Base-by-base conservation (phyloP, 2,888 invertebrate genomes). In the Trilocha varians region DNA sequence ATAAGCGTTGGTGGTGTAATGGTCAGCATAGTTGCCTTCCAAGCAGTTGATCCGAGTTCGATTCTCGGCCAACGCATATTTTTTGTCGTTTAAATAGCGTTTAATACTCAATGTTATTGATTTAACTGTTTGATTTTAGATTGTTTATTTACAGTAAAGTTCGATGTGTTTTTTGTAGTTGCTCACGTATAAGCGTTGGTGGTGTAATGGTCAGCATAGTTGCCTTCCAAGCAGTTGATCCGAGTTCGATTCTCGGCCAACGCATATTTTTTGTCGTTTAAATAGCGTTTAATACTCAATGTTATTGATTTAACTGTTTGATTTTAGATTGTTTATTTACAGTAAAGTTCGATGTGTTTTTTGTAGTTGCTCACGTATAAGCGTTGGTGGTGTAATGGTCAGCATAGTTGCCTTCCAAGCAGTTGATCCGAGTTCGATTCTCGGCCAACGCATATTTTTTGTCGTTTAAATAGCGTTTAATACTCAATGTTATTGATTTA, bases 401-500 rank as follows among this genome's bases (percentile, higher is more conserved):
- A 86, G 87, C 86, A 87, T 87, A 87, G 86, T 87, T 87, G 86
- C 85, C 86, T 87, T 87, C 86, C 87, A 87, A 87, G 86, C 87
- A 86, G 85, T 87, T 87, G 87, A 87, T 87, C 86, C 86, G 86
- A 82, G 86, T 87, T 87, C 87, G 86, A 87, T 87, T 87, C 86
- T 83, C 86, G 86, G 86, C 86, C 86, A 62, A 78, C 85, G 85
- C 86, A 86, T 69, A 50, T 40, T 66, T 76, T 78, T 78, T 65
- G 40, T 14, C n/a, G n/a, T 25, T 25, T 25, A 11, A 25, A 25
- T 4, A 11, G 6, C n/a, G n/a, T n/a, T n/a, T n/a, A n/a, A n/a
- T n/a, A n/a, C n/a, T n/a, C n/a, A n/a, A n/a, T n/a, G n/a, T n/a
- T n/a, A n/a, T n/a, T n/a, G n/a, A n/a, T n/a, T n/a, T n/a, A n/a